Base-by-base conservation (phyloP, 2,113 vertebrate genomes). In the Sinosuthora webbiana region DNA sequence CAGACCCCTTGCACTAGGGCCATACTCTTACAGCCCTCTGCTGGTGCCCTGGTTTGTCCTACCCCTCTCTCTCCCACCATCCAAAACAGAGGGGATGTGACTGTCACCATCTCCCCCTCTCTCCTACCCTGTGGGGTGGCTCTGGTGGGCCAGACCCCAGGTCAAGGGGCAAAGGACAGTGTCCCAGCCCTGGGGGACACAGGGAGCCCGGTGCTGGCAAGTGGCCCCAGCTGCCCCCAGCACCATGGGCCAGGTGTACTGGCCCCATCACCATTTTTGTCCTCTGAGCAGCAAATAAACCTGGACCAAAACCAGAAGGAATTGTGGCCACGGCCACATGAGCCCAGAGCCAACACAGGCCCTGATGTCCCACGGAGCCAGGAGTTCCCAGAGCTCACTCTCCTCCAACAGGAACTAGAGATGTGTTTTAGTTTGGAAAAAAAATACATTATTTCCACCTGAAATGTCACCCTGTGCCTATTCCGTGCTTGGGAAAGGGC, bases 321-420 rank as follows among this genome's bases (percentile, higher is more conserved):
- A 2, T 1, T 3, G 22, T 0, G 4, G 64, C 8, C 6, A 25
- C 5, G 17, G 49, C 27, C 27, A 23, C 27, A 0, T 0, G 19
- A 22, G n/a, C 39, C 49, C 18, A 12, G 0, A 1, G 35, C 3
- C 7, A 28, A 4, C 8, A 22, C 2, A 63, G 42, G 35, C 22
- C 42, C 23, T 21, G 25, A 1, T 37, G 79, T 33, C 5, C 63
- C 1, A 0, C 0, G n/a, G n/a, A n/a, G n/a, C n/a, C n/a, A n/a
- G 63, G 55, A 62, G 17, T 3, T 69, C 45, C 20, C 25, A 4
- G 13, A 42, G 50, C 37, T 73, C 73, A 1, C 14, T 42, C 4
- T 9, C 15, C 28, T 63, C 28, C 53, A 37, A 5, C 37, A 56
- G 28, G 11, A 85, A 4, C 21, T 2, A 13, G 0, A 8, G 8